Conservation (phyloP, 1,140 invertebrate genomes). For the Trachymyrmex cornetzi region DNA sequence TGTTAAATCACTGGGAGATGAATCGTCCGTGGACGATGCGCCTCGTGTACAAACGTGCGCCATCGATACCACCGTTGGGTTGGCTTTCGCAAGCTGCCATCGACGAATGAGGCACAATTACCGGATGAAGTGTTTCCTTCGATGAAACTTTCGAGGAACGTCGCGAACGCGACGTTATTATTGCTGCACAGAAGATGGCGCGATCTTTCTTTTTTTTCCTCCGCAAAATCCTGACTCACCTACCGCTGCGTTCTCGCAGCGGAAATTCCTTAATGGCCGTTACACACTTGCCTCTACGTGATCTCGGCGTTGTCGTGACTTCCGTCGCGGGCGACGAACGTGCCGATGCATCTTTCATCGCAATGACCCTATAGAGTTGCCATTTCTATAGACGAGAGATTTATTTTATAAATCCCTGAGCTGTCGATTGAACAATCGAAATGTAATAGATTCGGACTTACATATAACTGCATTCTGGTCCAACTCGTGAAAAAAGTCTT, state of each 20-base stretch:
- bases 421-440: not conserved
- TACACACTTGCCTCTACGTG: constrained; percentile 40
- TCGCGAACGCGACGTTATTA: constrained; percentile 25
- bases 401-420: constrained; percentile 1
- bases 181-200: constrained; percentile 7
- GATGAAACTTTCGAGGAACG: constrained; percentile 13
- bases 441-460: not conserved
- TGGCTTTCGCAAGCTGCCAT: constrained; percentile 1
- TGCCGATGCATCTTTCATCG: constrained; percentile 36
- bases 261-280: constrained; percentile 70
- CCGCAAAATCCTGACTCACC: constrained; percentile 67
- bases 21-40: not conserved
- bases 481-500: not conserved
- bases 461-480: not conserved
- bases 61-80: constrained; percentile 29
- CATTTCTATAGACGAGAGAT: constrained; percentile 26
- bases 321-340: constrained; percentile 45
- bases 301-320: constrained; percentile 29
- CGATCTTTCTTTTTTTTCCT: constrained; percentile 21
- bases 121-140: constrained; percentile 25
- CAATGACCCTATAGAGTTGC: constrained; percentile 6
- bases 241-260: constrained; percentile 16
- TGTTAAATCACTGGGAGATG: not conserved
- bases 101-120: constrained; percentile 41
- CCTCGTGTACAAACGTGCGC: not conserved